These are phyloP conservation scores for Tiliqua scincoides DNA, from an alignment of 2,113 vertebrate genomes.

Conservation along the genomic window DNA sequence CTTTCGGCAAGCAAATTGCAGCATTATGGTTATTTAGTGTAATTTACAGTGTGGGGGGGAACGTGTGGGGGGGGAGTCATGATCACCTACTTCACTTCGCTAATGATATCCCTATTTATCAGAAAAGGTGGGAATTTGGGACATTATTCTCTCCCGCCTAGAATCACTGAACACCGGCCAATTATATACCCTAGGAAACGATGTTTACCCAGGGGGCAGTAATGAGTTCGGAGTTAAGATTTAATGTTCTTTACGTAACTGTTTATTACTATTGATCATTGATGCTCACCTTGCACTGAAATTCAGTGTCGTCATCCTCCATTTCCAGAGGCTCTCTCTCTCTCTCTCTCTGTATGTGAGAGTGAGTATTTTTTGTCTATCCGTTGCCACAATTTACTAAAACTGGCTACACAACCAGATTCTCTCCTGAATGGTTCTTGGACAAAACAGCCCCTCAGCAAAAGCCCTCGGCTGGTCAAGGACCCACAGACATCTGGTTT, in stretches of 20 bases:
- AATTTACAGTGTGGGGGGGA: conserved; percentile 85
- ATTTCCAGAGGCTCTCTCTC: background rate
- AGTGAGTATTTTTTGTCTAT: too few species aligned
- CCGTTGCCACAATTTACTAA: conserved; percentile 49
- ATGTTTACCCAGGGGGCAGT: conserved; percentile 51
- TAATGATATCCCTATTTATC: conserved; percentile 85
- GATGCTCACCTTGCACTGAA: conserved; percentile 56
- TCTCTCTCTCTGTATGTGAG: conserved; percentile 16
- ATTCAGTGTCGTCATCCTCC: conserved; percentile 42
- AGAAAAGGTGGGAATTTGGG: conserved; percentile 76
- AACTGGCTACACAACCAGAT: conserved; percentile 35
- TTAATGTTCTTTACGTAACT: conserved; percentile 63
- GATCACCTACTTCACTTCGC: conserved; percentile 82
- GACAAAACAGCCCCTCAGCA: conserved; percentile 24
- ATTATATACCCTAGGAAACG: conserved; percentile 65
- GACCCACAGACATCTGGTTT: background rate
- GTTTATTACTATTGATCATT: conserved; percentile 65
- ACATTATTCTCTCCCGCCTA: conserved; percentile 65
- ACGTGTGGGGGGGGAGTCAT: conserved; percentile 69
- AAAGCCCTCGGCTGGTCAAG: conserved; percentile 29
- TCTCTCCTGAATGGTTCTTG: conserved; percentile 10
- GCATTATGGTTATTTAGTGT: conserved; percentile 99
- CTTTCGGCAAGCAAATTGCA: conserved; percentile 95
- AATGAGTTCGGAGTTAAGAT: conserved; percentile 71
- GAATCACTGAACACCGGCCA: conserved; percentile 68